A percentile compares a stretch with the other conserved stretches of the same genome.
Evolutionary conservation across 1,140 invertebrate species (phyloP).

Genomic region (Chrysoperla carnea): DNA sequence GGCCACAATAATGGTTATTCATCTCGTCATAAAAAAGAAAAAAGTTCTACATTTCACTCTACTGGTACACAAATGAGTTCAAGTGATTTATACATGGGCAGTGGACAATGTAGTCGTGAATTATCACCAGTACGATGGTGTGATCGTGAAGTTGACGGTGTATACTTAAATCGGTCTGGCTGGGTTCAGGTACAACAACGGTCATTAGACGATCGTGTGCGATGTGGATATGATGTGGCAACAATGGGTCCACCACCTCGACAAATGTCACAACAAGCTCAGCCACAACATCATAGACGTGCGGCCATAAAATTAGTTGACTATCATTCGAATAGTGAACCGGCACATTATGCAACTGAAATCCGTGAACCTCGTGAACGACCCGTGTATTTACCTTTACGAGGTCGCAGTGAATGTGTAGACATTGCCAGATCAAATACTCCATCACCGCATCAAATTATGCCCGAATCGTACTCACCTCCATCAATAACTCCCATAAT

Average conservation of each 20-base stretch:
- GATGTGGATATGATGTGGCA: conserved; percentile 19
- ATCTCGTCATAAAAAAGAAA: conserved; percentile 9
- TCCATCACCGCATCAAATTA: conserved; percentile 24
- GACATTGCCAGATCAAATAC: conserved; percentile 20
- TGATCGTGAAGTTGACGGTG: conserved; percentile 36
- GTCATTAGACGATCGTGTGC: conserved; percentile 32
- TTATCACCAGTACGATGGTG: conserved; percentile 40
- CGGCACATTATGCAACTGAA: conserved; percentile 19
- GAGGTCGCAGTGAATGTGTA: conserved; percentile 10
- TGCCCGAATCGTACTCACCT: conserved; percentile 28
- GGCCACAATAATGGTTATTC: conserved; percentile 6
- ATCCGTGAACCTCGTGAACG: conserved; percentile 8
- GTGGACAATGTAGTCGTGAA: conserved; percentile 24
- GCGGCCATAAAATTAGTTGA: conserved; percentile 31
- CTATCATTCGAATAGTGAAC: conserved; percentile 36
- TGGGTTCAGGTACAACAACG: conserved; percentile 39
- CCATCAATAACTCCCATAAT: conserved; percentile 38
- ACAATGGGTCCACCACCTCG: conserved; percentile 10
- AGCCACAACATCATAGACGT: conserved; percentile 19
- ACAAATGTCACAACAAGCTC: conserved; percentile 13
- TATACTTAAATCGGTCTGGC: conserved; percentile 33
- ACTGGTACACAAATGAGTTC: conserved; percentile 23
- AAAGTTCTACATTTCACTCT: conserved; percentile 13
- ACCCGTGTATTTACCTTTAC: conserved; percentile 12
- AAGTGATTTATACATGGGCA: conserved; percentile 23